phyloP scores from a whole-genome alignment of 2,888 invertebrate species.

The Kryphioiulus occultus region DNA sequence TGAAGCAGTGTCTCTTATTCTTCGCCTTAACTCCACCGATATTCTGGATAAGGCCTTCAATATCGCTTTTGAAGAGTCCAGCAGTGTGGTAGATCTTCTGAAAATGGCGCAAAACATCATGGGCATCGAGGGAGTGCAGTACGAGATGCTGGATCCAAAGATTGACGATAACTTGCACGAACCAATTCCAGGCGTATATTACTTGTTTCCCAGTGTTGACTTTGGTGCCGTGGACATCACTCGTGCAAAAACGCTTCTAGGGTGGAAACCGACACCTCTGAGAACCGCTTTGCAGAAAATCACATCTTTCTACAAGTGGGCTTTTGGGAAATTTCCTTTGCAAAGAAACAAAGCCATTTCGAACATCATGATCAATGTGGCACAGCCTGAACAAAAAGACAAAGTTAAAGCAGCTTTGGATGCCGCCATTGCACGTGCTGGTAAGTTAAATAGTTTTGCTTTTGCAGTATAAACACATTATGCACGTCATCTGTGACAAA shows the following conservation, averaged over 20 bases:
- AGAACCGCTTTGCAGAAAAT: constrained; percentile 60
- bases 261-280: constrained; percentile 62
- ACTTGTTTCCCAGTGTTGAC: constrained; percentile 63
- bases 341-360: constrained; percentile 57
- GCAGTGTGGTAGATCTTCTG: constrained; percentile 60
- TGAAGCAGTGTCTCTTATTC: constrained; percentile 58
- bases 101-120: constrained; percentile 54
- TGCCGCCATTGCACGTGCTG: constrained; percentile 9
- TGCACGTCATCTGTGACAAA: no score
- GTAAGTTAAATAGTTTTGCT: not conserved
- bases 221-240: constrained; percentile 61
- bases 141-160: constrained; percentile 46
- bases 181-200: constrained; percentile 57
- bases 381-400: constrained; percentile 43
- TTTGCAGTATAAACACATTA: not conserved
- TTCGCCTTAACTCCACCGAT: constrained; percentile 54
- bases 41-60: constrained; percentile 61
- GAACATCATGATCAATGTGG: constrained; percentile 44
- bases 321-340: constrained; percentile 58
- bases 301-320: constrained; percentile 62
- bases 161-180: constrained; percentile 48
- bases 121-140: constrained; percentile 52
- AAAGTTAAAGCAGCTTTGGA: not conserved
- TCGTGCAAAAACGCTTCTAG: constrained; percentile 60
- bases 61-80: constrained; percentile 61